Percentiles rank a stretch among this genome's conserved stretches.
Evolutionary conservation across 2,888 invertebrate species (phyloP).

Genomic region (Sipunculus nudus): DNA sequence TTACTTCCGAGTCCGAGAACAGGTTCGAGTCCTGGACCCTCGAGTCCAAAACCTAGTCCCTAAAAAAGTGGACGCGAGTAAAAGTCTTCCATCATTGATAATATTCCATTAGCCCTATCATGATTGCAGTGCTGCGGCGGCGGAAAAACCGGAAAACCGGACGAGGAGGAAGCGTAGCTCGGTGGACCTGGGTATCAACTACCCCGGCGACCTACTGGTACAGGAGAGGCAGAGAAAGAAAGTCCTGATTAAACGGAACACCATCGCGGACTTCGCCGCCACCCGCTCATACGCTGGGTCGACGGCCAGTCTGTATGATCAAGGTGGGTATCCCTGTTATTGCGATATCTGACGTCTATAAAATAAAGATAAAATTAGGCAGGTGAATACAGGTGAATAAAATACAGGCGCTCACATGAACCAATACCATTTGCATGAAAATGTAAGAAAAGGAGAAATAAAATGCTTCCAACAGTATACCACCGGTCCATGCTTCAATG

Average conservation of each 20-base stretch:
- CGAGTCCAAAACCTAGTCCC: no score
- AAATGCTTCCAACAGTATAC: no score
- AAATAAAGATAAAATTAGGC: no score
- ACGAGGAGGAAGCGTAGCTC: slow-evolving; percentile 57
- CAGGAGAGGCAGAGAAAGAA: slow-evolving; percentile 53
- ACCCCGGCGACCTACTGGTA: slow-evolving; percentile 62
- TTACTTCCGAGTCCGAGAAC: no score
- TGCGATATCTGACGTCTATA: neutral
- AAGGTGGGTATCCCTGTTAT: slow-evolving; percentile 23
- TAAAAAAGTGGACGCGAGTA: no score
- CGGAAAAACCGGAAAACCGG: no score
- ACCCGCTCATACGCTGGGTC: slow-evolving; percentile 43
- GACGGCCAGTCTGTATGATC: slow-evolving; percentile 34
- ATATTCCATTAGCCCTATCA: neutral
- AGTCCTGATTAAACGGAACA: slow-evolving; percentile 62
- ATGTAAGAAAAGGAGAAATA: neutral
- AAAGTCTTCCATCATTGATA: no score
- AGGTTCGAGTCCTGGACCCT: no score
- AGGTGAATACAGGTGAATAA: no score
- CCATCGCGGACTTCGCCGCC: slow-evolving; percentile 63
- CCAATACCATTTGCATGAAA: neutral
- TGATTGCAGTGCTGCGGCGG: neutral
- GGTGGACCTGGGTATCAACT: slow-evolving; percentile 59
- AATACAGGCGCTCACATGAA: slow-evolving; percentile 5
- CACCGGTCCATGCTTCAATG: no score